phyloP scores from a whole-genome alignment of 1,140 invertebrate genomes.

The Ceratina japonica region DNA sequence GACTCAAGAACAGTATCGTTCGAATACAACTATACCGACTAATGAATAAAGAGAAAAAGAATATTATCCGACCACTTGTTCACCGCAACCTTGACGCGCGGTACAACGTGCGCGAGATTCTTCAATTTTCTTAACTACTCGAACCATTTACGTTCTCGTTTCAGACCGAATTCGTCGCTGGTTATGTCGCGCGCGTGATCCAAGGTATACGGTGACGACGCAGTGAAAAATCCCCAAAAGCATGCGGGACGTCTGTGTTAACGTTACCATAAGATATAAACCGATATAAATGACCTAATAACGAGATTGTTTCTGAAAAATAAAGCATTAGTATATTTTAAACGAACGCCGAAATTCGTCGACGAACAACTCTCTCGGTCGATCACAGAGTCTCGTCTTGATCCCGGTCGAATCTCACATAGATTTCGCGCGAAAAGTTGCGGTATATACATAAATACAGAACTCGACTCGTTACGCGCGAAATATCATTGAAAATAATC shows the following conservation, averaged over 20 bases:
- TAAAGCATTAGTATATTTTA: constrained; percentile 30
- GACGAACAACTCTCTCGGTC: too few species aligned
- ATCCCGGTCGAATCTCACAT: not conserved
- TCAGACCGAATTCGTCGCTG: too few species aligned
- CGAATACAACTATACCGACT: not conserved
- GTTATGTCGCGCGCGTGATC: constrained; percentile 72
- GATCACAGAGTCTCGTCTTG: not conserved
- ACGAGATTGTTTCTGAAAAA: constrained; percentile 43
- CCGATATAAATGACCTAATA: constrained; percentile 25
- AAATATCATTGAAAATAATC: not conserved
- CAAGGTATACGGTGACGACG: constrained; percentile 75
- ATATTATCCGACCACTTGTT: constrained; percentile 65
- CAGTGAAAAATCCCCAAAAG: constrained; percentile 76
- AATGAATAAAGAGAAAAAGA: constrained; percentile 12
- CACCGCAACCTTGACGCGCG: constrained; percentile 69
- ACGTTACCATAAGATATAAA: constrained; percentile 44
- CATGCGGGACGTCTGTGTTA: constrained; percentile 72
- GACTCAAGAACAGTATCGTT: constrained; percentile 2
- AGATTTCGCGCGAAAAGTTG: too few species aligned
- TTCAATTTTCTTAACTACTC: not conserved
- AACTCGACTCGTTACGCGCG: not conserved
- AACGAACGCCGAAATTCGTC: not conserved
- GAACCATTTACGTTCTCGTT: not conserved
- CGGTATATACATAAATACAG: too few species aligned
- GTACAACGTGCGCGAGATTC: not conserved